Evolutionary conservation across 1,140 invertebrate genomes (phyloP).

Genomic region (Lepidotrigona ventralis): DNA sequence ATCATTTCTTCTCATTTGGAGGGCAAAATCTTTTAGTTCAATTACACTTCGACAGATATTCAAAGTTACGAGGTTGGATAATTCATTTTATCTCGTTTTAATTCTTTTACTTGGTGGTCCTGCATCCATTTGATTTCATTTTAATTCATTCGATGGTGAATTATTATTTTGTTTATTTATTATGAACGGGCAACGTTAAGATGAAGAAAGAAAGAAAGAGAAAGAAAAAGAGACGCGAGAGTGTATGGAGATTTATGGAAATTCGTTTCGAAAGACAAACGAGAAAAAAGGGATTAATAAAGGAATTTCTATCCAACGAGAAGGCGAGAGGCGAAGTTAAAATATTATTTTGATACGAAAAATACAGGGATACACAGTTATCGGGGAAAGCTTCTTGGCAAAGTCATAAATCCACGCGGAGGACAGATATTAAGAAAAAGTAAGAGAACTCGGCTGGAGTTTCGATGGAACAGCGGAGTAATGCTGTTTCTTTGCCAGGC

Average conservation of each 20-base stretch:
- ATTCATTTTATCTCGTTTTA: neutral
- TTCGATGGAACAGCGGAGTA: neutral
- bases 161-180: neutral
- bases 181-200: neutral
- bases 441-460: neutral
- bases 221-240: neutral
- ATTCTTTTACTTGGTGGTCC: neutral
- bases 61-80: neutral
- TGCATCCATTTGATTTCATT: neutral
- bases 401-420: conserved; percentile 1
- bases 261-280: neutral
- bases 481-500: neutral
- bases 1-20: too few species aligned
- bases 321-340: neutral
- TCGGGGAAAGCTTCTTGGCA: neutral
- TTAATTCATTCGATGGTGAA: neutral
- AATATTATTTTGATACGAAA: neutral
- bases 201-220: too few species aligned
- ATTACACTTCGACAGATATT: too few species aligned
- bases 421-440: conserved; percentile 26
- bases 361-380: conserved; percentile 5
- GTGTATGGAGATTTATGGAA: neutral
- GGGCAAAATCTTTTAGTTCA: too few species aligned
- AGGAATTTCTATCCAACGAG: neutral
- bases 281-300: too few species aligned